Percentiles rank a stretch among this genome's conserved stretches.
These are phyloP conservation scores for Actinia tenebrosa DNA, from an alignment of 64 coral and sea anemone genomes.

Conservation along the genomic window DNA sequence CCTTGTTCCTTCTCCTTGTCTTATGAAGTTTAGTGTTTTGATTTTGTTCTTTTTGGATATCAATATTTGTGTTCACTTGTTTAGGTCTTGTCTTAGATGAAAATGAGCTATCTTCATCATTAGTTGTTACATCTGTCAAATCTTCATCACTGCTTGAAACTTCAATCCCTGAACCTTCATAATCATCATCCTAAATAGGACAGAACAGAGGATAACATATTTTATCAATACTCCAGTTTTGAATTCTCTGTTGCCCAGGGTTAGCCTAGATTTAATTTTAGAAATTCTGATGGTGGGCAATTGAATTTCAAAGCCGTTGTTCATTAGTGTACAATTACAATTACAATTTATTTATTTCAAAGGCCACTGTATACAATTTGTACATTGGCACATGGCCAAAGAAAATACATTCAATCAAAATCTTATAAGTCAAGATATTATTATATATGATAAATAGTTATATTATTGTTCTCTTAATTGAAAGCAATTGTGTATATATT, in stretches of 20 bases:
- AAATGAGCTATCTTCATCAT: conserved; percentile 71
- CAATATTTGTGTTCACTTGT: conserved; percentile 16
- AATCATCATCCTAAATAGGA: conserved; percentile 30
- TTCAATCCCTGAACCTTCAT: background rate
- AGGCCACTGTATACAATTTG: no score
- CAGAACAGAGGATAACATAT: background rate
- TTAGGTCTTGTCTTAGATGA: background rate
- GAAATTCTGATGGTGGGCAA: no score
- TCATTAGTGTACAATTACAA: no score
- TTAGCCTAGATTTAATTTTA: no score
- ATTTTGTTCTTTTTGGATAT: conserved; percentile 4
- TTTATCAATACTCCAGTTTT: background rate
- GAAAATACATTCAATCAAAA: no score
- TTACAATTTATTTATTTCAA: no score
- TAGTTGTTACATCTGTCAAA: conserved; percentile 85
- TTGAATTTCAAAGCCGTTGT: no score
- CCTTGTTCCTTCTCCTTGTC: conserved; percentile 38
- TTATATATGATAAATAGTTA: no score
- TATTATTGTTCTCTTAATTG: no score
- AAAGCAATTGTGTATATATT: no score
- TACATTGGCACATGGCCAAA: no score
- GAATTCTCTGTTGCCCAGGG: background rate
- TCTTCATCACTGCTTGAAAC: conserved; percentile 66
- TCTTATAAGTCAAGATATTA: no score
- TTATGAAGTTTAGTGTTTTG: conserved; percentile 27